Conservation (phyloP, 1,140 invertebrate species). For the Goniozus legneri region DNA sequence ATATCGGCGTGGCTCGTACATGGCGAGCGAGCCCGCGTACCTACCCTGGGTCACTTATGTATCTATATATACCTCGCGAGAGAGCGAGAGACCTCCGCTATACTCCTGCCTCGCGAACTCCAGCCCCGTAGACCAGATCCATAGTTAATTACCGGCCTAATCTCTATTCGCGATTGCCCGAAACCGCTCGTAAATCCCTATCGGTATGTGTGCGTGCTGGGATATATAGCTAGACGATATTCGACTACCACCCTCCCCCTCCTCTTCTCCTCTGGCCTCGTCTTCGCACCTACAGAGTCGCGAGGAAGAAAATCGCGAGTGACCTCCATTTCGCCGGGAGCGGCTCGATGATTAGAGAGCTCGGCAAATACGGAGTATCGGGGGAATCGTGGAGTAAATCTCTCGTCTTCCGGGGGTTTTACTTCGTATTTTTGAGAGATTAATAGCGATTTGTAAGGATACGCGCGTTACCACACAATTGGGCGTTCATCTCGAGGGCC, state of each 20-base stretch:
- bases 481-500: too few species aligned
- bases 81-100: not conserved
- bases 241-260: not conserved
- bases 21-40: too few species aligned
- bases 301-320: too few species aligned
- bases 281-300: not conserved
- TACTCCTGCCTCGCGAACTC: conserved; percentile 40
- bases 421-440: too few species aligned
- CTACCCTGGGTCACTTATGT: conserved; percentile 46
- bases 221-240: conserved; percentile 9
- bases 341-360: too few species aligned
- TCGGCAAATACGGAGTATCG: too few species aligned
- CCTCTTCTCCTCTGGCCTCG: not conserved
- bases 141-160: conserved; percentile 57
- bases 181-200: conserved; percentile 56
- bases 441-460: too few species aligned
- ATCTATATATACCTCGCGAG: conserved; percentile 15
- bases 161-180: conserved; percentile 56
- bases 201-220: conserved; percentile 41
- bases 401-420: too few species aligned
- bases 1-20: too few species aligned
- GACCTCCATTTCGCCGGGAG: too few species aligned
- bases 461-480: too few species aligned
- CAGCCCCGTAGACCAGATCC: conserved; percentile 50
- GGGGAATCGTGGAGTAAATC: too few species aligned